Evolutionary conservation across 2,797 vertebrate genomes (phyloP).

Genomic region (Pseudomugil tenellus): DNA sequence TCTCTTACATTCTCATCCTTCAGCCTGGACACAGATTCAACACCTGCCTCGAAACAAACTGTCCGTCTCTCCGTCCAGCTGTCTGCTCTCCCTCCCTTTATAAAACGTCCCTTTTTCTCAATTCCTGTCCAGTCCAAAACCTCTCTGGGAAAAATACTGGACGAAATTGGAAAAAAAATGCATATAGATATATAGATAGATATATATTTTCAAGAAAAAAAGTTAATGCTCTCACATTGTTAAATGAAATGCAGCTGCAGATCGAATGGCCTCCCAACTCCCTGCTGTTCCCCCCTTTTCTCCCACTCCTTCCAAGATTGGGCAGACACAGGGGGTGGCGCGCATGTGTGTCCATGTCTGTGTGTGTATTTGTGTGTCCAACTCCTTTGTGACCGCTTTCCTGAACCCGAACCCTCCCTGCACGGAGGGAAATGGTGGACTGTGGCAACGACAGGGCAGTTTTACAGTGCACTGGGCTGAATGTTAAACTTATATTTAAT

Average conservation of each 20-base stretch:
- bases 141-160: constrained; percentile 59
- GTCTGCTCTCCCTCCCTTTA: constrained; percentile 26
- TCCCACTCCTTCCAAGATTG: constrained; percentile 71
- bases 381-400: constrained; percentile 84
- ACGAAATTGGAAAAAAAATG: constrained; percentile 61
- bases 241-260: constrained; percentile 86
- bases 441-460: constrained; percentile 83
- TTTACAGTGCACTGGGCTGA: constrained; percentile 86
- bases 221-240: constrained; percentile 70
- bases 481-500: constrained; percentile 92
- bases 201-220: constrained; percentile 75
- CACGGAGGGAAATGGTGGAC: constrained; percentile 76
- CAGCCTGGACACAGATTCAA: constrained; percentile 66
- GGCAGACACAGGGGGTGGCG: constrained; percentile 77
- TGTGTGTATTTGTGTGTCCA: constrained; percentile 64
- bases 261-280: constrained; percentile 74
- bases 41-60: constrained; percentile 78
- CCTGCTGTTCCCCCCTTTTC: constrained; percentile 49
- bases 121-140: constrained; percentile 52
- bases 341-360: constrained; percentile 18
- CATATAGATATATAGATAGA: constrained; percentile 43
- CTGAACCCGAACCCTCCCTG: constrained; percentile 79
- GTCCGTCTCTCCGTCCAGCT: constrained; percentile 64
- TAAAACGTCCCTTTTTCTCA: constrained; percentile 21
- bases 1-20: constrained; percentile 72